A percentile compares a stretch with the other conserved stretches of the same genome.
Evolutionary conservation across 2,797 vertebrate species (phyloP).

Genomic region (Phrynocephalus guinanensis): DNA sequence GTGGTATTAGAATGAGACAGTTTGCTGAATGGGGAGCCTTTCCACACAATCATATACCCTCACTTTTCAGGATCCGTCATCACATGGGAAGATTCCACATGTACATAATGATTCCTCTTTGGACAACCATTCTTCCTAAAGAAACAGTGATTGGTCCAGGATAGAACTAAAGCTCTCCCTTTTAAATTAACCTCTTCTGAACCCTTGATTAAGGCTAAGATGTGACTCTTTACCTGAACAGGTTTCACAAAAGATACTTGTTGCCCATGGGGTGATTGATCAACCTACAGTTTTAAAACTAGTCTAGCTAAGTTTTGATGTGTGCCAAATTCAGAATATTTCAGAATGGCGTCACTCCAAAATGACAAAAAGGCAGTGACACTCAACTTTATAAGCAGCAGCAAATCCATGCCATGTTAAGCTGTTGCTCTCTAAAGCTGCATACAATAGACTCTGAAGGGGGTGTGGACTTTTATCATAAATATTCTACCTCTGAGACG

Average conservation of each 20-base stretch:
- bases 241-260: background rate
- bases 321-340: background rate
- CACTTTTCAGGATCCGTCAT: too few relatives aligned
- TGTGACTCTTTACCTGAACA: background rate
- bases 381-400: background rate
- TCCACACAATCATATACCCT: too few relatives aligned
- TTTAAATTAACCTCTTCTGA: too few relatives aligned
- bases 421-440: constrained; percentile 1
- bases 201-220: too few relatives aligned
- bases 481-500: constrained; percentile 51
- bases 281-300: background rate
- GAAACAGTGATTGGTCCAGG: too few relatives aligned
- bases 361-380: background rate
- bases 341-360: background rate
- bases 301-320: background rate
- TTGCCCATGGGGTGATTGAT: background rate
- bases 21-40: too few relatives aligned
- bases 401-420: background rate
- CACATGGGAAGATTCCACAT: too few relatives aligned
- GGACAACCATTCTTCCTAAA: too few relatives aligned
- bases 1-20: too few relatives aligned
- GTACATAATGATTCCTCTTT: too few relatives aligned
- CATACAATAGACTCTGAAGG: constrained; percentile 34
- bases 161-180: too few relatives aligned
- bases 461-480: constrained; percentile 46